Conservation (phyloP, 1,140 invertebrate species). For the Rhysida immarginata region DNA sequence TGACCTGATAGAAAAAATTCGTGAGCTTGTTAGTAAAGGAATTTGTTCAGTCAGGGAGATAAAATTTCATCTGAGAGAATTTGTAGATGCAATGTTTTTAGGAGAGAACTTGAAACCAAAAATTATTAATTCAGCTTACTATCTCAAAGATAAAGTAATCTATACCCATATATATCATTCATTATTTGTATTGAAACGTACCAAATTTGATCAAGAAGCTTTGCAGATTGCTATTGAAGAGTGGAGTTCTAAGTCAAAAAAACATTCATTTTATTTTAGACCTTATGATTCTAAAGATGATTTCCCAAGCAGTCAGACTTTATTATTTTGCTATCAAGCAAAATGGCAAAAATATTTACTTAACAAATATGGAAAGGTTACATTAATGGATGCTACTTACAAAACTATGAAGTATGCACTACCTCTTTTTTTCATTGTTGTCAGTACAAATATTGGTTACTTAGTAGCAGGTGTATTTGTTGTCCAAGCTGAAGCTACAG, state of each 20-base stretch:
- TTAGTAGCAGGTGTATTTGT: background rate
- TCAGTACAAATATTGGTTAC: slow-evolving; percentile 1
- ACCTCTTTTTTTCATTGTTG: background rate
- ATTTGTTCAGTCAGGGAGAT: background rate
- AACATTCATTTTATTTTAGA: background rate
- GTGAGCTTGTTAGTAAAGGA: background rate
- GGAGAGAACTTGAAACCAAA: background rate
- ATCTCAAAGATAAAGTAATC: background rate
- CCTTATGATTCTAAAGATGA: background rate
- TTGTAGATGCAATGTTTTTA: background rate
- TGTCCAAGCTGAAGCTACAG: background rate
- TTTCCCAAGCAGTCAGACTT: background rate
- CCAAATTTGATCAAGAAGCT: background rate
- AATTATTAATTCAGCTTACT: background rate
- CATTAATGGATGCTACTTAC: too few relatives aligned
- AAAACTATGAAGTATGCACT: background rate
- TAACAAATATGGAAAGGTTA: background rate
- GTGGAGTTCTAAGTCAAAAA: background rate
- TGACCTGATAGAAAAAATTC: background rate
- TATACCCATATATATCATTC: background rate
- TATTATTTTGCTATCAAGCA: background rate
- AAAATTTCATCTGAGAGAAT: background rate
- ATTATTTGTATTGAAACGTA: background rate
- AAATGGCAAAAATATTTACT: background rate
- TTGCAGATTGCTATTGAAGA: background rate